These are phyloP conservation scores for Cottoperca gobio DNA, from an alignment of 2,797 vertebrate species.

Conservation along the genomic window DNA sequence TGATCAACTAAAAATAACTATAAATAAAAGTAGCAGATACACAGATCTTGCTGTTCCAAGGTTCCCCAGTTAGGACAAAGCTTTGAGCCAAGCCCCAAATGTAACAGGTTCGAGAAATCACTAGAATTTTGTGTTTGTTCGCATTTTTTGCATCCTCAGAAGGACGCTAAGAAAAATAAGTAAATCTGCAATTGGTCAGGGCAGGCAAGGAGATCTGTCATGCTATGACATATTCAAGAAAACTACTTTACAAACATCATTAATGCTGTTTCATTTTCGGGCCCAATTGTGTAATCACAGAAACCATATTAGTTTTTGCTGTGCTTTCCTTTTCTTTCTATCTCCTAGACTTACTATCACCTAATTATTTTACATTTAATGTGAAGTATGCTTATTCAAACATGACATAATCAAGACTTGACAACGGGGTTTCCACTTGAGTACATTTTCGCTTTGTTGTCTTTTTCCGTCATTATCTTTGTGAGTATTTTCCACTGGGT, in stretches of 20 bases:
- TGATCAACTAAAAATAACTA: not conserved
- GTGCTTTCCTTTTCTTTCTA: constrained; percentile 1
- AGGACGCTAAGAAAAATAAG: too few species aligned
- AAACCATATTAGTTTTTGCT: constrained; percentile 2
- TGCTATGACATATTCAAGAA: not conserved
- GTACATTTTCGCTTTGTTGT: constrained; percentile 64
- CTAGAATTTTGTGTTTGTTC: not conserved
- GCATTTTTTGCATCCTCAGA: not conserved
- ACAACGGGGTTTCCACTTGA: constrained; percentile 72
- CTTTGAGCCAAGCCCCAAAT: not conserved
- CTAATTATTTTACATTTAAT: constrained; percentile 20
- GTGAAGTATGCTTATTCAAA: constrained; percentile 33
- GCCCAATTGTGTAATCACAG: not conserved
- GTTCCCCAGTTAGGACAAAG: not conserved
- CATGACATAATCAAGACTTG: constrained; percentile 58
- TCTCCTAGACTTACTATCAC: not conserved
- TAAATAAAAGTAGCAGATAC: not conserved
- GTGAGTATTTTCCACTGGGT: constrained; percentile 79
- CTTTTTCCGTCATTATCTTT: constrained; percentile 79
- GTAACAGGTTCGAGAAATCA: not conserved
- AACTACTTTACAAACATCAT: not conserved
- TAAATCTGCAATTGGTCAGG: not conserved
- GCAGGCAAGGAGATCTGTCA: not conserved
- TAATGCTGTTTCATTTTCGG: not conserved
- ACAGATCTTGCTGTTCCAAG: not conserved